Base-by-base conservation (phyloP, 2,888 invertebrate genomes). In the Homarus gammarus region DNA sequence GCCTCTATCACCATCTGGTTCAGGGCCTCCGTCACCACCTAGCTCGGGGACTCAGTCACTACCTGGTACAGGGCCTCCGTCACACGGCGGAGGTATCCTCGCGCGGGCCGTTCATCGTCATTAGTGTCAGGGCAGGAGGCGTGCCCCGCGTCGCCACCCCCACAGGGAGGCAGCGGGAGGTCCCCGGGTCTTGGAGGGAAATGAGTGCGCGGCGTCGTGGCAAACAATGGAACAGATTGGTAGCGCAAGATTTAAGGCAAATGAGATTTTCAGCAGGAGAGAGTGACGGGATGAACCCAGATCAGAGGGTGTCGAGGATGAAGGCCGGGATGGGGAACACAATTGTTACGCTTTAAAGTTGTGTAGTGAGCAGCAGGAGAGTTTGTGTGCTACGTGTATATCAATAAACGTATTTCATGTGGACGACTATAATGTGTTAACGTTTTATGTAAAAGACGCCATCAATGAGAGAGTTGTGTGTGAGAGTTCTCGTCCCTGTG, bases 201-300 rank as follows among this genome's bases (percentile, higher is more conserved):
- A 33, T 49, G 15, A 15, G 27, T 27, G 44, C 31, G 77, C 12
- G 33, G 51, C 12, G 51, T 31, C 51, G 22, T 33, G 77, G 6
- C 75, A 27, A 56, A 51, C 51, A 78, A 49, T 51, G 33, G 33
- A 27, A 36, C 51, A 31, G 51, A 33, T 15, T 51, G 77, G 77
- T 49, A 51, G 77, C 15, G 0, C 3, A 38, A 78, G 77, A 78
- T 78, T 78, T 78, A 78, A 38, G 51, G 77, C 77, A 78, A 78
- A 78, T 78, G 77, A 51, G 77, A 33, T 78, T 78, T 49, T 78
- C 77, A 18, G 31, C 18, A 38, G 73, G 36, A 27, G 10, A 40
- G 56, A 8, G 56, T 18, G 56, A 2, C 56, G 15, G 12, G 15
- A 8, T 2, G 56, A 12, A 8, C 56, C 2, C 15, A 18, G 56